Conservation (phyloP, 2,888 invertebrate genomes). For the Phyllotreta cruciferae region DNA sequence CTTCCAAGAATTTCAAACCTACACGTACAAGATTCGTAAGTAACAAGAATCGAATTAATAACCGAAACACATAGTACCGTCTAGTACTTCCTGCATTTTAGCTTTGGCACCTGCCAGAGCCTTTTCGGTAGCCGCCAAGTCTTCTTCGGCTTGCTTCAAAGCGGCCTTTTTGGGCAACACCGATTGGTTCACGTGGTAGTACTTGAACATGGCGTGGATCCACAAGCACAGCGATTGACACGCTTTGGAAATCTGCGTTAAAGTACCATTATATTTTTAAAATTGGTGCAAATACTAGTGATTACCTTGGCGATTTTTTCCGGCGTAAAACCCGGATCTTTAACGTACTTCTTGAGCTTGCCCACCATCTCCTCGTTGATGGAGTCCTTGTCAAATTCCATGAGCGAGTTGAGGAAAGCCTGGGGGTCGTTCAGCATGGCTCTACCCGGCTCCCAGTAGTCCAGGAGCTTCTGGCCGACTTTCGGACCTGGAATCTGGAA, state of each 20-base stretch:
- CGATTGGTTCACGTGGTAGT: conserved; percentile 82
- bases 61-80: conserved; percentile 63
- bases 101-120: conserved; percentile 75
- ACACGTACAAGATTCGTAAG: background rate
- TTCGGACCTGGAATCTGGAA: conserved; percentile 66
- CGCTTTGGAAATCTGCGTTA: conserved; percentile 74
- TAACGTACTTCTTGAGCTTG: conserved; percentile 78
- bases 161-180: conserved; percentile 91
- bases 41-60: background rate
- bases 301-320: conserved; percentile 73
- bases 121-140: conserved; percentile 72
- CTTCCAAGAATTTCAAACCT: conserved; percentile 63
- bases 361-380: conserved; percentile 83
- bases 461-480: conserved; percentile 82
- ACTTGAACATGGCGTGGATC: conserved; percentile 93
- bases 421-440: conserved; percentile 82
- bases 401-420: conserved; percentile 81
- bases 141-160: conserved; percentile 73
- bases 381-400: conserved; percentile 87
- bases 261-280: conserved; percentile 15
- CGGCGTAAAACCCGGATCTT: conserved; percentile 82
- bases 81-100: conserved; percentile 77
- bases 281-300: no score
- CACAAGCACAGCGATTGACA: conserved; percentile 86
- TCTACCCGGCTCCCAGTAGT: conserved; percentile 91